Conservation (phyloP, 1,140 invertebrate genomes). For the Bombus consobrinus region DNA sequence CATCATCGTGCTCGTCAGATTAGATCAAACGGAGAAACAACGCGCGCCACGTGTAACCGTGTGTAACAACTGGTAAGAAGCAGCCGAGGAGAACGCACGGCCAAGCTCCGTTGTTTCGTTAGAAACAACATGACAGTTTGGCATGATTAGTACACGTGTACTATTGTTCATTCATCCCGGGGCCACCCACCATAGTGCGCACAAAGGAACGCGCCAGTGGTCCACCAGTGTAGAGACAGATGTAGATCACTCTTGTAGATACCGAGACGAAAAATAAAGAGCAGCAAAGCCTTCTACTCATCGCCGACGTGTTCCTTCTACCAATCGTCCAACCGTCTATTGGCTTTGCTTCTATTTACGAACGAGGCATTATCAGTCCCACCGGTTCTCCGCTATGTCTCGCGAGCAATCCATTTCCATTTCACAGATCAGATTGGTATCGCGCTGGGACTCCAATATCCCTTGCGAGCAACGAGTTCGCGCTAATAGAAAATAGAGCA, state of each 20-base stretch:
- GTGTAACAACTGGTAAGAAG: conserved; percentile 51
- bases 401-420: conserved; percentile 35
- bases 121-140: conserved; percentile 71
- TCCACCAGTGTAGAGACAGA: conserved; percentile 32
- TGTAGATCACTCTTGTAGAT: conserved; percentile 36
- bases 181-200: conserved; percentile 70
- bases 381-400: conserved; percentile 30
- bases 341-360: conserved; percentile 28
- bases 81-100: conserved; percentile 19
- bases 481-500: conserved; percentile 25
- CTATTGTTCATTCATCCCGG: conserved; percentile 73
- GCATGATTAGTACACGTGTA: conserved; percentile 75
- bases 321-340: background rate
- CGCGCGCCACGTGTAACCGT: conserved; percentile 26
- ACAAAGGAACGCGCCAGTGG: conserved; percentile 39
- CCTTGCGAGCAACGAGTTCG: conserved; percentile 3
- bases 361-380: conserved; percentile 21
- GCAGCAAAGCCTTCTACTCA: conserved; percentile 13
- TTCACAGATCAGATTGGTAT: conserved; percentile 36
- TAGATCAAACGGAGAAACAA: conserved; percentile 60
- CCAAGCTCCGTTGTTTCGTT: conserved; percentile 59
- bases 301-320: conserved; percentile 11
- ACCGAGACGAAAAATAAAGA: conserved; percentile 4
- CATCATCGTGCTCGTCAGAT: conserved; percentile 50
- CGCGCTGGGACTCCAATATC: conserved; percentile 14